A percentile compares a stretch with the other conserved stretches of the same genome.
phyloP scores from a whole-genome alignment of 1,140 invertebrate genomes.

The Bicyclus anynana region DNA sequence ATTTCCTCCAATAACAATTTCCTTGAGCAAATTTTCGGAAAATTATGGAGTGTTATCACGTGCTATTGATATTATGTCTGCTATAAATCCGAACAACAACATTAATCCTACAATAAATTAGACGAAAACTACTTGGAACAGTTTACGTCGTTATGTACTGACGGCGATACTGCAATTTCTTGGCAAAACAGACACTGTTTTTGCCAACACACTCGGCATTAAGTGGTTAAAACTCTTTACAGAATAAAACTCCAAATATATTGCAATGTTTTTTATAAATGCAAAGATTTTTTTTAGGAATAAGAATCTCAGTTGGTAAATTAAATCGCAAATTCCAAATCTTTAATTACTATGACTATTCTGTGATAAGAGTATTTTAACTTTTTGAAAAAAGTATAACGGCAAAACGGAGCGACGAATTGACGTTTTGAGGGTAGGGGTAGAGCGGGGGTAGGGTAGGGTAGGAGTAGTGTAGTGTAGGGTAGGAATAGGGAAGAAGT shows the following conservation, averaged over 20 bases:
- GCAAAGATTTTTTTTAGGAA: too few species aligned
- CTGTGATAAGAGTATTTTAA: too few species aligned
- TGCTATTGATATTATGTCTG: background rate
- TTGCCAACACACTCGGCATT: slow-evolving; percentile 39
- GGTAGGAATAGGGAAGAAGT: too few species aligned
- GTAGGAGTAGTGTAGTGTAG: too few species aligned
- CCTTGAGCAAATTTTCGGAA: background rate
- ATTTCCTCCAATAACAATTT: background rate
- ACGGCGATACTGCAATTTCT: slow-evolving; percentile 30
- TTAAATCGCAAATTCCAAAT: too few species aligned
- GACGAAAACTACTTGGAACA: background rate
- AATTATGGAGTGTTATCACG: background rate
- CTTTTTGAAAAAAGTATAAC: too few species aligned
- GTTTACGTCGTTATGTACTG: slow-evolving; percentile 3
- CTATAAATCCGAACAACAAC: background rate
- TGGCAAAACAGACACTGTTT: slow-evolving; percentile 36
- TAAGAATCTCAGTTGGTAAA: too few species aligned
- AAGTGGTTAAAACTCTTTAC: background rate
- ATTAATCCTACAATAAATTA: background rate
- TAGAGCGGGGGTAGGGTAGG: too few species aligned
- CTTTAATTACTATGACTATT: too few species aligned
- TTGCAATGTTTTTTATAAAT: too few species aligned
- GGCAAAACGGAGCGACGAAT: too few species aligned
- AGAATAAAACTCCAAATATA: background rate
- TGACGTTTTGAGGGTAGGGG: too few species aligned